Conservation (phyloP, 2,113 vertebrate species). For the Seriola dumerili region DNA sequence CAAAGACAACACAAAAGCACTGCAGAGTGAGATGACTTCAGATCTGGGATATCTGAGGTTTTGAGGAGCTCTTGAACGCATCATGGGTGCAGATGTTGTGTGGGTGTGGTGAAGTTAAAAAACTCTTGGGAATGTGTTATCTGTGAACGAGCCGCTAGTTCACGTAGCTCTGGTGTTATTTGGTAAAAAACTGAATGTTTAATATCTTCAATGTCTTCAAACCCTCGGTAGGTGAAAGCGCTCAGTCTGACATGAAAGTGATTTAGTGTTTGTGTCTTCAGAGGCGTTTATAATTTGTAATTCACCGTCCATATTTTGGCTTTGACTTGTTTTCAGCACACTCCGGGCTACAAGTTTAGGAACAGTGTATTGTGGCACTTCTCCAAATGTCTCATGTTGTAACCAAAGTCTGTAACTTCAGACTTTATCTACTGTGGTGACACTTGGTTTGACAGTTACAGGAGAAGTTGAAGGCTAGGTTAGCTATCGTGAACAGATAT, state of each 20-base stretch:
- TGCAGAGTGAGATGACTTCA: fast-evolving
- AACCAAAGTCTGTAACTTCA: too few species aligned
- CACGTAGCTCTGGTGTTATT: background rate
- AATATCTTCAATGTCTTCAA: background rate
- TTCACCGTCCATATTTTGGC: background rate
- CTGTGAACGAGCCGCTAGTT: background rate
- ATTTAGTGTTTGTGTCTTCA: background rate
- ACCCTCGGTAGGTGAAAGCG: slow-evolving; percentile 33
- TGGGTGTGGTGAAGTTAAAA: slow-evolving; percentile 16
- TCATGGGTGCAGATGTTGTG: slow-evolving; percentile 39
- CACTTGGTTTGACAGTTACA: too few species aligned
- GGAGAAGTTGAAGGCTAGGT: too few species aligned
- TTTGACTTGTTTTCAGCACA: background rate
- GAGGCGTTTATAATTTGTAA: background rate
- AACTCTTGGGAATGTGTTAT: slow-evolving; percentile 11
- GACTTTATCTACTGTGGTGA: too few species aligned
- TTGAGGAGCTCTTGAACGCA: slow-evolving; percentile 10
- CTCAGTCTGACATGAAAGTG: background rate
- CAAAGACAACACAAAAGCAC: background rate
- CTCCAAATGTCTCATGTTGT: background rate
- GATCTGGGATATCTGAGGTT: background rate
- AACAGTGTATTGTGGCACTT: background rate
- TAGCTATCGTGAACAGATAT: too few species aligned
- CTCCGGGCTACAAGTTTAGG: background rate
- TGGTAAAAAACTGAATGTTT: background rate